phyloP scores from a whole-genome alignment of 1,140 invertebrate genomes.

The Euwallacea fornicatus region DNA sequence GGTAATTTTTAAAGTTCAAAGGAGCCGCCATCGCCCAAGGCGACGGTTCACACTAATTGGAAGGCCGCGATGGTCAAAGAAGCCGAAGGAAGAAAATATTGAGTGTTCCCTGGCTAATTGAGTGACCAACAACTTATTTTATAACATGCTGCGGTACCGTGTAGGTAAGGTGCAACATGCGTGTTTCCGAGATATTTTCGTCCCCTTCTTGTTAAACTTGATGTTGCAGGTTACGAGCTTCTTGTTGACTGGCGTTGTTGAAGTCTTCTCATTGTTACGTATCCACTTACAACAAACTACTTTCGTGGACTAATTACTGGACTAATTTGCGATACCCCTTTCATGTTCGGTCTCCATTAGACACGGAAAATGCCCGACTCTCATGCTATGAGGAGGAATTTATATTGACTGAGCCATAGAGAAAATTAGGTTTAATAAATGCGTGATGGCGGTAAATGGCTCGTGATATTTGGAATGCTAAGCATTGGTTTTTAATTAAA shows the following conservation, averaged over 20 bases:
- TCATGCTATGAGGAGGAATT: constrained; percentile 18
- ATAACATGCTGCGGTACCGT: constrained; percentile 27
- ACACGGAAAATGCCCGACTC: background rate
- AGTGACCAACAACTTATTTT: constrained; percentile 54
- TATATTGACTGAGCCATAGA: constrained; percentile 18
- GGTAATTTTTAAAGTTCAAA: constrained; percentile 44
- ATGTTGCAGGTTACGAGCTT: background rate
- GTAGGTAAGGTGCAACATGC: constrained; percentile 16
- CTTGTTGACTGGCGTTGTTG: background rate
- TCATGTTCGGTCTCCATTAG: constrained; percentile 16
- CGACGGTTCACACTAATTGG: constrained; percentile 56
- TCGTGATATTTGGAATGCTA: constrained; percentile 10
- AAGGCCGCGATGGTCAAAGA: constrained; percentile 52
- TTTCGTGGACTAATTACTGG: background rate
- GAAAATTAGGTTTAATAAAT: constrained; percentile 22
- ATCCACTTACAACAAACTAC: background rate
- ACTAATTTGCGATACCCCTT: constrained; percentile 9
- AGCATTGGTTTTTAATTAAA: constrained; percentile 15
- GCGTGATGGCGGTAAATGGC: constrained; percentile 6
- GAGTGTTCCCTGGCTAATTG: constrained; percentile 54
- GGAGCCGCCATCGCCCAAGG: constrained; percentile 40
- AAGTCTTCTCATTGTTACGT: too few relatives aligned
- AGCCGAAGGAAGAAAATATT: constrained; percentile 54
- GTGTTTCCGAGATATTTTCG: constrained; percentile 5
- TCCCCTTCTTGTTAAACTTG: background rate